These are phyloP conservation scores for Acrobasis consociella DNA, from an alignment of 2,888 invertebrate genomes.

Conservation along the genomic window DNA sequence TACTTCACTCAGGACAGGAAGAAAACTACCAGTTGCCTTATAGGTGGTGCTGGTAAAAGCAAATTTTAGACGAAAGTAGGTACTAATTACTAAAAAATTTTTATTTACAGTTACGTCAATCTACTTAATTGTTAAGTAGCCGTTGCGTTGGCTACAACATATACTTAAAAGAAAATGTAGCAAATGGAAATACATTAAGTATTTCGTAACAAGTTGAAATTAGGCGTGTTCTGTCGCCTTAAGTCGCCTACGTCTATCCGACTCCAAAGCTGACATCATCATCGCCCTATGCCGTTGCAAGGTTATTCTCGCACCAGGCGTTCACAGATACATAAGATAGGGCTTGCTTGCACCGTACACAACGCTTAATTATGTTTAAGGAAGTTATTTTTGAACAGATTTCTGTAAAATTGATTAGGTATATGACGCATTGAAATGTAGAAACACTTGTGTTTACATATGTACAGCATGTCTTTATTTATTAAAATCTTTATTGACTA, in stretches of 20 bases:
- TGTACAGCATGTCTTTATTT: too few species aligned
- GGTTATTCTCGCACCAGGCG: conserved; percentile 5
- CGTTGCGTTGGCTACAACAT: too few species aligned
- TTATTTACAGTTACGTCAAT: too few species aligned
- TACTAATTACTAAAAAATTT: too few species aligned
- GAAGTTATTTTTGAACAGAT: neutral
- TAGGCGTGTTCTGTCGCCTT: conserved; percentile 19
- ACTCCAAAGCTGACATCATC: conserved; percentile 20
- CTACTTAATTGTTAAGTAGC: too few species aligned
- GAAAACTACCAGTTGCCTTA: too few species aligned
- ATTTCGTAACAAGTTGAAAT: conserved; percentile 25
- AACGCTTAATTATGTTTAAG: neutral
- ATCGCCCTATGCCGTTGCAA: conserved; percentile 21
- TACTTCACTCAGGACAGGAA: too few species aligned
- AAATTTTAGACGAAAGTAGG: too few species aligned
- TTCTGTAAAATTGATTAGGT: neutral
- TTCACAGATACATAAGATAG: conserved; percentile 1
- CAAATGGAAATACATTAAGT: conserved; percentile 2
- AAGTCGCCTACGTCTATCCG: conserved; percentile 19
- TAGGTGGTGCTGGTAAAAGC: too few species aligned
- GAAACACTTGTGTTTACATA: too few species aligned
- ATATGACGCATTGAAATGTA: neutral
- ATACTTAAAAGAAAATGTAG: neutral
- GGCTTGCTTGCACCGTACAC: neutral
- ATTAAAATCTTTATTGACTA: too few species aligned